Evolutionary conservation across 2,888 invertebrate genomes (phyloP), one percentile per base, ranked within the genome.

Genomic region (Tachystola acroxantha): DNA sequence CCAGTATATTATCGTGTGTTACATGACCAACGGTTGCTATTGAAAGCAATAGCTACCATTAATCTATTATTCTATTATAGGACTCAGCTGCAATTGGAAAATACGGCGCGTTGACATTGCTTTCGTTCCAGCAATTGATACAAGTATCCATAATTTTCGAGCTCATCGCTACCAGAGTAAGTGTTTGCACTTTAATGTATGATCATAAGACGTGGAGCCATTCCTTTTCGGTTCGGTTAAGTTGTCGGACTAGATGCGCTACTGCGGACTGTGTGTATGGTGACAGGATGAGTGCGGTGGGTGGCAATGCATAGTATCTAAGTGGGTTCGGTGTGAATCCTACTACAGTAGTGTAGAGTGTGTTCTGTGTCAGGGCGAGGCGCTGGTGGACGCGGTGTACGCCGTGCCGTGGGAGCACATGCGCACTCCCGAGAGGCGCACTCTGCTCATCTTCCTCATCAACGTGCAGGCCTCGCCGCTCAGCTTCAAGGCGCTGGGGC

Each of bases 131-230:
- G 24, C 58, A 58, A 39, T 34, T 58, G 13, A 43, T 53, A 6
- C 45, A 57, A 38, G 32, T 62, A n/a, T 63, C 61, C 2, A 36
- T 48, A 1, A 44, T 57, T 24, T 62, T 63, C 36, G 63, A 62
- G 40, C 45, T 48, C 22, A 25, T 60, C 29, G 43, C 50, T 25
- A 39, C 39, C 16, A 26, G 36, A 44, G 55, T 51, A 40, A 40
- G 32, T 20, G n/a, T n/a, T n/a, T n/a, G n/a, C n/a, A n/a, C n/a
- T n/a, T n/a, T n/a, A n/a, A n/a, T n/a, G n/a, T n/a, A n/a, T n/a
- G n/a, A n/a, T n/a, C n/a, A n/a, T n/a, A n/a, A n/a, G n/a, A n/a
- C n/a, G n/a, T n/a, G n/a, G n/a, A n/a, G n/a, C n/a, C n/a, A n/a
- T n/a, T n/a, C n/a, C n/a, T n/a, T n/a, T n/a, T n/a, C n/a, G n/a